These are phyloP conservation scores for Sigmodon hispidus DNA, from an alignment of 2,113 vertebrate genomes.

Conservation along the genomic window DNA sequence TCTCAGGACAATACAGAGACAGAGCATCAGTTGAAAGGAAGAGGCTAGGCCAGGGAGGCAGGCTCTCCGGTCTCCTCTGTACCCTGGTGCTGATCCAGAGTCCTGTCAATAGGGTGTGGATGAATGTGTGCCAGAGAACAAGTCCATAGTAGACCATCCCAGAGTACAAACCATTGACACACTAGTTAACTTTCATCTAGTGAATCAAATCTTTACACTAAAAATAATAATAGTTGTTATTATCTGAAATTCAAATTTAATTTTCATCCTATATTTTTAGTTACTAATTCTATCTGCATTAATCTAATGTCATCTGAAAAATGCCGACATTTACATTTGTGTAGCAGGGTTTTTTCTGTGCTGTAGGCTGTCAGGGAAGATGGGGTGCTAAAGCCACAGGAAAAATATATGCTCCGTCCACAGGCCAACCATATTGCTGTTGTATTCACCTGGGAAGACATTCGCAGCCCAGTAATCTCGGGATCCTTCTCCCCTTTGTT, in stretches of 20 bases:
- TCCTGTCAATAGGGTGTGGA: background rate
- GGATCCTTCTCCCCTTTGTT: background rate
- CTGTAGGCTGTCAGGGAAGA: background rate
- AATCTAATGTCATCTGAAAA: background rate
- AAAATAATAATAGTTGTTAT: background rate
- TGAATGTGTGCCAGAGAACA: background rate
- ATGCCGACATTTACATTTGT: background rate
- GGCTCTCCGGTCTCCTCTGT: background rate
- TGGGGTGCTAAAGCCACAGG: background rate
- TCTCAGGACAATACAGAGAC: background rate
- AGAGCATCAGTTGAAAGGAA: background rate
- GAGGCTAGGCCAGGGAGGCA: background rate
- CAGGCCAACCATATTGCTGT: background rate
- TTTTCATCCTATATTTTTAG: background rate
- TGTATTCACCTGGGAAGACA: background rate
- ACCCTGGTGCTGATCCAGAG: background rate
- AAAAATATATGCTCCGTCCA: background rate
- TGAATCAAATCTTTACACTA: background rate
- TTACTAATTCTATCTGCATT: background rate
- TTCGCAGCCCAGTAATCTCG: background rate
- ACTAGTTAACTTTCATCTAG: background rate
- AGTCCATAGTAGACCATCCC: too few species aligned
- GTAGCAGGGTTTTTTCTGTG: background rate
- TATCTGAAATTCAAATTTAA: conserved; percentile 23
- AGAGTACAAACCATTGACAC: background rate